These are phyloP conservation scores for Caenorhabditis becei DNA, from an alignment of 2,888 invertebrate species.

Conservation along the genomic window DNA sequence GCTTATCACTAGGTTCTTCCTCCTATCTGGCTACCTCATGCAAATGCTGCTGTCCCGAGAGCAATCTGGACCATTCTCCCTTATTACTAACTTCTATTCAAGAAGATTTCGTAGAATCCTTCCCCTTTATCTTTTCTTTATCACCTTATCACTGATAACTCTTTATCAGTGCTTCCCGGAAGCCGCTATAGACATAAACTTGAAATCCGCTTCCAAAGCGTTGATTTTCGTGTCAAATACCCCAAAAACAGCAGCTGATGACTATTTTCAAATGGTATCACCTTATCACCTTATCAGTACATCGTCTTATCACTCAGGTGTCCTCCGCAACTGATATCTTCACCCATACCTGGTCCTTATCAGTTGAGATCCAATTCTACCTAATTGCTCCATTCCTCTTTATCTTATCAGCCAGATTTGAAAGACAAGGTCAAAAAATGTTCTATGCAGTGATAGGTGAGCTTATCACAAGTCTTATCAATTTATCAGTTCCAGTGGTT, in stretches of 20 bases:
- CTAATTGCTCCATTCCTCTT: constrained; percentile 8
- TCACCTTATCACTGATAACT: not conserved
- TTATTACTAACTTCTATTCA: constrained; percentile 2
- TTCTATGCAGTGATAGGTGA: constrained; percentile 3
- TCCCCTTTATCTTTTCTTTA: constrained; percentile 12
- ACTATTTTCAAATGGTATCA: constrained; percentile 39
- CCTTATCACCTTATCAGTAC: no score
- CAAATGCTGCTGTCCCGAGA: constrained; percentile 11
- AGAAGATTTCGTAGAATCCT: constrained; percentile 20
- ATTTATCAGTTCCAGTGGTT: not conserved
- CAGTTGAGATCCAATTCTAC: constrained; percentile 31
- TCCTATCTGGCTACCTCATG: constrained; percentile 35
- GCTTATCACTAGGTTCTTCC: constrained; percentile 45
- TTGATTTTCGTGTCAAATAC: constrained; percentile 32
- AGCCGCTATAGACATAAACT: not conserved
- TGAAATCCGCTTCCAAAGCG: constrained; percentile 5
- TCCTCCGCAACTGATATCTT: constrained; percentile 12
- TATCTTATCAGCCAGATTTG: not conserved
- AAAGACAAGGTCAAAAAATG: not conserved
- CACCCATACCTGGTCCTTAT: constrained; percentile 34
- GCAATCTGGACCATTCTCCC: not conserved
- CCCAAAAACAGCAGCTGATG: constrained; percentile 5
- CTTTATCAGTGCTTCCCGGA: not conserved
- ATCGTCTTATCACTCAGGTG: no score
- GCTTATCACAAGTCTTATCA: not conserved